A percentile compares a stretch with the other conserved stretches of the same genome.
phyloP scores from a whole-genome alignment of 2,888 invertebrate genomes.

The Drosophila atripex region DNA sequence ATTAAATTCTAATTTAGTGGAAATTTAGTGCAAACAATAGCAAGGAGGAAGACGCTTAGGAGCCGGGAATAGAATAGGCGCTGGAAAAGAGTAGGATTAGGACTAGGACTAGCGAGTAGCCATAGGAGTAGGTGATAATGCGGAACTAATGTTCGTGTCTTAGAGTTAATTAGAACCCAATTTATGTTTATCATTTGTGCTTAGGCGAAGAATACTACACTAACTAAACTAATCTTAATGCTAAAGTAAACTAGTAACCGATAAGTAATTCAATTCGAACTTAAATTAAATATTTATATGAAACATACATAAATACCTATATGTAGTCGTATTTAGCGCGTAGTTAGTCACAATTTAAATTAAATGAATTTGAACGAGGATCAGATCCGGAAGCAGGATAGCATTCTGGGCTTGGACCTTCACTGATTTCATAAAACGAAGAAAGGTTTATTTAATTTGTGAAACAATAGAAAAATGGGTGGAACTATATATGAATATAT shows the following conservation, averaged over 20 bases:
- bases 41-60: slow-evolving; percentile 19
- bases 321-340: slow-evolving; percentile 67
- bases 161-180: slow-evolving; percentile 63
- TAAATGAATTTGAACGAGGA: slow-evolving; percentile 61
- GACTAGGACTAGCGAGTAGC: slow-evolving; percentile 7
- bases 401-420: slow-evolving; percentile 1
- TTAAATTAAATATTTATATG: slow-evolving; percentile 42
- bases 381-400: background rate
- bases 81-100: slow-evolving; percentile 2
- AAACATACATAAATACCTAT: slow-evolving; percentile 20
- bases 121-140: slow-evolving; percentile 16
- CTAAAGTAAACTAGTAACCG: slow-evolving; percentile 45
- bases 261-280: slow-evolving; percentile 39
- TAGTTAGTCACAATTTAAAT: slow-evolving; percentile 79
- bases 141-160: slow-evolving; percentile 28
- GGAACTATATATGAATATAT: slow-evolving; percentile 14
- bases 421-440: slow-evolving; percentile 24
- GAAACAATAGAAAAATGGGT: slow-evolving; percentile 31
- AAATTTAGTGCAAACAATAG: slow-evolving; percentile 78
- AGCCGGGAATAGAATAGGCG: slow-evolving; percentile 15
- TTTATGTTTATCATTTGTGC: slow-evolving; percentile 43
- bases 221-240: slow-evolving; percentile 48
- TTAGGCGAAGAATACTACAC: slow-evolving; percentile 41
- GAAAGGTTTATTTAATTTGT: slow-evolving; percentile 27
- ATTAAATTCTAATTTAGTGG: slow-evolving; percentile 76